Percentiles rank a stretch among this genome's conserved stretches.
These are phyloP conservation scores for Nibea albiflora DNA, from an alignment of 2,113 vertebrate species.

Conservation along the genomic window DNA sequence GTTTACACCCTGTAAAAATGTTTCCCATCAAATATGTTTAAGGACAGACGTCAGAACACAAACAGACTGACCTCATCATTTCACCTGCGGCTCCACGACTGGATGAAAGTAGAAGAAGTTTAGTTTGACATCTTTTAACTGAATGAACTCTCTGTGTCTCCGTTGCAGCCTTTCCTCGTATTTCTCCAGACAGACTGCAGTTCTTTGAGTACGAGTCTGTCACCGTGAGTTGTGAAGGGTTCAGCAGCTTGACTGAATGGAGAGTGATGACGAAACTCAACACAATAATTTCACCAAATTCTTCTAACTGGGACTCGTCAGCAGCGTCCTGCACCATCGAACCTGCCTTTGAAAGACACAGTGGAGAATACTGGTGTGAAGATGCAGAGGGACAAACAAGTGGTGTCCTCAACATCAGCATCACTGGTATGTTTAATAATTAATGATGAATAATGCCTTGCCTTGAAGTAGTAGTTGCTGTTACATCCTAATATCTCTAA, in stretches of 20 bases:
- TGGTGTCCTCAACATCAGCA: neutral
- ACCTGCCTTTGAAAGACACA: fast-evolving
- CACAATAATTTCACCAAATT: fast-evolving
- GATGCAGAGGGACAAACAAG: neutral
- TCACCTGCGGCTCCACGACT: too few relatives aligned
- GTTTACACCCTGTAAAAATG: too few relatives aligned
- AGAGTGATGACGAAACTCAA: neutral
- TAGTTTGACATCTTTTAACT: neutral
- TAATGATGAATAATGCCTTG: too few relatives aligned
- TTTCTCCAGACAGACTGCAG: conserved; percentile 22
- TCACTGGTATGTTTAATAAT: conserved; percentile 10
- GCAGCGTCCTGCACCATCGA: neutral
- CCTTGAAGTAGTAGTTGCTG: too few relatives aligned
- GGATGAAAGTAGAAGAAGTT: neutral
- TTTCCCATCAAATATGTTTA: too few relatives aligned
- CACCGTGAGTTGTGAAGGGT: neutral
- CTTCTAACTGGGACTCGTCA: fast-evolving
- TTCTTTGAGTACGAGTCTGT: conserved; percentile 2
- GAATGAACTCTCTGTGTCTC: neutral
- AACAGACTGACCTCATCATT: too few relatives aligned
- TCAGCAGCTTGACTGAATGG: fast-evolving
- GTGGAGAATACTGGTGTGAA: conserved; percentile 55
- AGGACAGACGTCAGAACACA: too few relatives aligned
- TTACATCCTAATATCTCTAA: too few relatives aligned
- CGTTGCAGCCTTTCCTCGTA: conserved; percentile 2